Evolutionary conservation across 2,797 vertebrate genomes (phyloP).

Genomic region (Urosaurus nigricauda): DNA sequence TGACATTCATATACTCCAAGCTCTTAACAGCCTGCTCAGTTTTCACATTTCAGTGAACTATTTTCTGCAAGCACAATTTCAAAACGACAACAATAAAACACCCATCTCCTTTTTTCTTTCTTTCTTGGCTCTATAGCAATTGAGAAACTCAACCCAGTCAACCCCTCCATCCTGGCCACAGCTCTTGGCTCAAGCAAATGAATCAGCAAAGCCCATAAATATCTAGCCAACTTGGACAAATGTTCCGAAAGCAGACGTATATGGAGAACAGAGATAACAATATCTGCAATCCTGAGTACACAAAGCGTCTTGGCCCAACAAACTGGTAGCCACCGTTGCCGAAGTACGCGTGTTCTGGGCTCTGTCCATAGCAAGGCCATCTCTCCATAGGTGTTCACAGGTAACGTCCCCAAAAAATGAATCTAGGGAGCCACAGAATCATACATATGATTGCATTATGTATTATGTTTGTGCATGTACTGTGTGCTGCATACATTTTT

Average conservation of each 20-base stretch:
- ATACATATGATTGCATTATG: too few relatives aligned
- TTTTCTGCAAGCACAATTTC: conserved; percentile 60
- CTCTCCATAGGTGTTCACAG: background rate
- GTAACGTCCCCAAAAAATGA: background rate
- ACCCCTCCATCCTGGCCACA: conserved; percentile 76
- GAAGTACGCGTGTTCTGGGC: conserved; percentile 3
- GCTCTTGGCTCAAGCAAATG: conserved; percentile 69
- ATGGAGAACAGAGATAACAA: conserved; percentile 73
- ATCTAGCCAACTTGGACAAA: conserved; percentile 69
- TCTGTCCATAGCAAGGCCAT: background rate
- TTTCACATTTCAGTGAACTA: conserved; percentile 48
- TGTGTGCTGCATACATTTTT: too few relatives aligned
- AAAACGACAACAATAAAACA: background rate
- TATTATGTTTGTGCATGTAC: too few relatives aligned
- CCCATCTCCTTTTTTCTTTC: background rate
- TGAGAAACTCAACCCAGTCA: conserved; percentile 68
- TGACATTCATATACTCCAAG: conserved; percentile 53
- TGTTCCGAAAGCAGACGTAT: conserved; percentile 76
- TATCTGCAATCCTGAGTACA: conserved; percentile 61
- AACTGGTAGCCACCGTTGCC: background rate
- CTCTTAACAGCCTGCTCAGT: conserved; percentile 59
- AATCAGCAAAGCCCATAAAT: conserved; percentile 78
- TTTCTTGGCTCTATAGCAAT: conserved; percentile 64
- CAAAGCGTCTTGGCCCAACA: background rate
- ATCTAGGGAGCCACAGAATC: too few relatives aligned